Percentiles rank a stretch among this genome's conserved stretches.
phyloP scores from a whole-genome alignment of 2,888 invertebrate species.

The Sinhomidia bicolor region DNA sequence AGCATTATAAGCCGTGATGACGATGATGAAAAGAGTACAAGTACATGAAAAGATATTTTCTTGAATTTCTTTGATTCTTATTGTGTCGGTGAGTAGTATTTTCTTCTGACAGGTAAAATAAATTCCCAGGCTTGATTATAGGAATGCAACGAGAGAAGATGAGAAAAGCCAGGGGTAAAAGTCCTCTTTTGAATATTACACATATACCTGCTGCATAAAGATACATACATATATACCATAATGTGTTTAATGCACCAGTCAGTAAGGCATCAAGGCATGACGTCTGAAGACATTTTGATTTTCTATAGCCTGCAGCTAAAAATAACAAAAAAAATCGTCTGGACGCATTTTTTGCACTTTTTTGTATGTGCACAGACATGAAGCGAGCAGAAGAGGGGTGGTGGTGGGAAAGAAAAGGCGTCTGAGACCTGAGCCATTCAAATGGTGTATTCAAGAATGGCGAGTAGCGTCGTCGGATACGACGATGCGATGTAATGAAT shows the following conservation, averaged over 20 bases:
- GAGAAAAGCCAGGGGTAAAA: constrained; percentile 24
- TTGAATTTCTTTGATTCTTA: not conserved
- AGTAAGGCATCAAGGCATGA: constrained; percentile 62
- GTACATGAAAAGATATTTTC: too few relatives aligned
- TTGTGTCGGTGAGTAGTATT: not conserved
- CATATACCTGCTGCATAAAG: not conserved
- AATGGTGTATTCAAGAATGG: constrained; percentile 17
- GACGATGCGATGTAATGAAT: not conserved
- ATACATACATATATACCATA: not conserved
- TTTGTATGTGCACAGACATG: constrained; percentile 69
- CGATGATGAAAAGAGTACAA: too few relatives aligned
- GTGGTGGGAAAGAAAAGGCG: constrained; percentile 50
- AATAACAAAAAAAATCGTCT: constrained; percentile 75
- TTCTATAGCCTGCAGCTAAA: constrained; percentile 65
- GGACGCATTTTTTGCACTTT: constrained; percentile 72
- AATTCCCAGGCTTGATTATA: constrained; percentile 25
- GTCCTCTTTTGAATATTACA: not conserved
- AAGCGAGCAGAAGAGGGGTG: constrained; percentile 43
- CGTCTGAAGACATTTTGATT: constrained; percentile 35
- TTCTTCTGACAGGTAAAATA: not conserved
- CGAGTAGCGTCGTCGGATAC: not conserved
- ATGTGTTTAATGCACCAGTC: constrained; percentile 46
- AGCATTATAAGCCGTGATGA: too few relatives aligned
- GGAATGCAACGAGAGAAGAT: not conserved
- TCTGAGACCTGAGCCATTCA: constrained; percentile 30